Base-by-base conservation (phyloP, 2,113 vertebrate genomes). In the Solea senegalensis region DNA sequence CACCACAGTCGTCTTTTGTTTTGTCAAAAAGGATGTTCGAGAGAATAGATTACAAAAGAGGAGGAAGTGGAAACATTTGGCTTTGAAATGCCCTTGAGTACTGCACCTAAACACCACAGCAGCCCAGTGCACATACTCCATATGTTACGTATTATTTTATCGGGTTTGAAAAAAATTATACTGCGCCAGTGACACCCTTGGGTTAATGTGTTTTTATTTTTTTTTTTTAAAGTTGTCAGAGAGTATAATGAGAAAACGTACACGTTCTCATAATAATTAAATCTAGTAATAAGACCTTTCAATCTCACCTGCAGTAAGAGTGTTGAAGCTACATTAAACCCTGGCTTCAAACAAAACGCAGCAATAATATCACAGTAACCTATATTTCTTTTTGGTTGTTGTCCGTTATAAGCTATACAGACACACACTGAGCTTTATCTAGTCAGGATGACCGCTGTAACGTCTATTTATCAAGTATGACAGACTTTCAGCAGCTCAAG, bases 291-390 rank as follows among this genome's bases (percentile, higher is more conserved):
- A 21, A 21, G 21, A 48, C 14, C 7, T 34, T 8, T 41, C 43
- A 21, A 56, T 44, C 45, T 15, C 21, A 51, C 11, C 46, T 51
- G 28, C 46, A 54, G 8, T 26, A 7, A 8, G 5, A 55, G 48
- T 21, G 21, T 21, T 21, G 1, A 34, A 34, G 48, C 48, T n/a
- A 21, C 3, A 26, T 3, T 52, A 52, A 63, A 41, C 28, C 39
- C 45, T 52, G 51, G 51, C 34, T 63, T 56, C 39, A 72, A 27
- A 48, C 10, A 9, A 59, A 69, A 74, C 16, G n/a, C 13, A 76
- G 72, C 77, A 85, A 83, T 81, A 83, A 76, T 66, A 26, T 68
- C 65, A 67, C 15, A 28, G 14, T 27, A 48, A 13, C 67, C 49
- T 67, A 44, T 66, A 53, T 73, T 59, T 53, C 12, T 49, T 53